Evolutionary conservation across 92 coral and sea anemone species (phyloP).

Genomic region (Siderastrea radians): DNA sequence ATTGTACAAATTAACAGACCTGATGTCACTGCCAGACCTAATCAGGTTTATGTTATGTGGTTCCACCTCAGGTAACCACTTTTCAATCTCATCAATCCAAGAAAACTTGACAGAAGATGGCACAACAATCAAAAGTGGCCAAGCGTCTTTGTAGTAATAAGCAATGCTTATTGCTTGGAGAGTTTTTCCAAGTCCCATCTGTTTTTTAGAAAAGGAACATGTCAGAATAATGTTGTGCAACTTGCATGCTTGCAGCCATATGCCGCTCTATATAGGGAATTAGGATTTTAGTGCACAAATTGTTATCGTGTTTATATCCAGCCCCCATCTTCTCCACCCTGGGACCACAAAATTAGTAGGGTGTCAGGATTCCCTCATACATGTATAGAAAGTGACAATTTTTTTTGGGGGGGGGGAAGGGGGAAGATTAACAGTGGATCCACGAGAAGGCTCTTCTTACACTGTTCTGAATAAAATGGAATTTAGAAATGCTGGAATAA

Average conservation of each 20-base stretch:
- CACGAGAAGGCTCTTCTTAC: too few species aligned
- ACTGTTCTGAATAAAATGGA: too few species aligned
- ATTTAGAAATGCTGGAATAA: too few species aligned
- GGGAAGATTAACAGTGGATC: too few species aligned
- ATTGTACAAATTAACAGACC: slow-evolving; percentile 37
- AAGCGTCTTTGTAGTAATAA: slow-evolving; percentile 89
- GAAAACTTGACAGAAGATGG: slow-evolving; percentile 98
- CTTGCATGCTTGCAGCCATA: neutral
- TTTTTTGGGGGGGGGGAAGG: too few species aligned
- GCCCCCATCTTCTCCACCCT: too few species aligned
- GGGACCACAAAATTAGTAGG: too few species aligned
- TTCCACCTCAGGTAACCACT: slow-evolving; percentile 93
- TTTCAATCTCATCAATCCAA: slow-evolving; percentile 99
- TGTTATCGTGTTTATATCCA: too few species aligned
- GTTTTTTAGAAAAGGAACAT: neutral
- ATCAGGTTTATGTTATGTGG: slow-evolving; percentile 93
- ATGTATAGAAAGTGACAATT: too few species aligned
- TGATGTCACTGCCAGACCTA: slow-evolving; percentile 91
- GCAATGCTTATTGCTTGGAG: slow-evolving; percentile 95
- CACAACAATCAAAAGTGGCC: slow-evolving; percentile 95
- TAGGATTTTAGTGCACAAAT: too few species aligned
- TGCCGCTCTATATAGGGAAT: too few species aligned
- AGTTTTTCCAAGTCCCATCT: slow-evolving; percentile 99
- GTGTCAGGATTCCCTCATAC: too few species aligned
- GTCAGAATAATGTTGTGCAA: neutral